Evolutionary conservation across 2,797 vertebrate species (phyloP).

Genomic region (Erethizon dorsatum): DNA sequence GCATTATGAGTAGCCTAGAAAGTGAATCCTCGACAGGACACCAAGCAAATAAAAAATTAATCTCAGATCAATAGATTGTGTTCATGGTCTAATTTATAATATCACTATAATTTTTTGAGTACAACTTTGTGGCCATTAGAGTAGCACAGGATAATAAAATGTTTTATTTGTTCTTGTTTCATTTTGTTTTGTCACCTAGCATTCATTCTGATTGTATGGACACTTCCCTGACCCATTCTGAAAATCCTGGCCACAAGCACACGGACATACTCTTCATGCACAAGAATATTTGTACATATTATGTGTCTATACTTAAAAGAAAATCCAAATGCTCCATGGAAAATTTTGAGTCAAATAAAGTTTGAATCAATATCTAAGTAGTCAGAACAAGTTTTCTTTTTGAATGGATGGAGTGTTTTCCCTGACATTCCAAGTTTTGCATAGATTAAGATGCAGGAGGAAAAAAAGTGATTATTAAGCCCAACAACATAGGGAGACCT

Average conservation of each 20-base stretch:
- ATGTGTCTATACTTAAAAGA: too few relatives aligned
- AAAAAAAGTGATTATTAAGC: neutral
- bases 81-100: neutral
- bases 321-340: neutral
- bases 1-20: neutral
- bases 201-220: too few relatives aligned
- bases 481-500: neutral
- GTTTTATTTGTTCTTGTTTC: neutral
- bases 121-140: neutral
- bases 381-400: neutral
- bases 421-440: neutral
- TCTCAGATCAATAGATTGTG: neutral
- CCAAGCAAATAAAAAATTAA: neutral
- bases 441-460: neutral
- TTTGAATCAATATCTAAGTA: neutral
- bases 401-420: neutral
- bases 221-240: too few relatives aligned
- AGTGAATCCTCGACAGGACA: neutral
- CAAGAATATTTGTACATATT: neutral
- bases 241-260: neutral
- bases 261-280: neutral
- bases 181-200: neutral
- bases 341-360: neutral
- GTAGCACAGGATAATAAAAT: neutral
- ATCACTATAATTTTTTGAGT: neutral